A percentile compares a stretch with the other conserved stretches of the same genome.
These are phyloP conservation scores for Piprites chloris DNA, from an alignment of 2,113 vertebrate species.

Conservation along the genomic window DNA sequence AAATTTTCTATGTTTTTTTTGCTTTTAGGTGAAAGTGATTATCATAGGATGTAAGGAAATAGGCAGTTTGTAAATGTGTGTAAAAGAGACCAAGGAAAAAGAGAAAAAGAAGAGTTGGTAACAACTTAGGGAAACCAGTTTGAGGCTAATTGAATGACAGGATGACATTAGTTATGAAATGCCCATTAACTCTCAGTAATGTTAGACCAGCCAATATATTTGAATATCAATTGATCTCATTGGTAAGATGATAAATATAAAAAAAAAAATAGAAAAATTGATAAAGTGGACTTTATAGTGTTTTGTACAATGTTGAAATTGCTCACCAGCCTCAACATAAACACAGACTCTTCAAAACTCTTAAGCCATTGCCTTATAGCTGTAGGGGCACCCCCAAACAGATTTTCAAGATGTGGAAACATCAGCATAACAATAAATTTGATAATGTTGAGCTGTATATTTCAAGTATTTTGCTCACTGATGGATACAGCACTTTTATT, in stretches of 20 bases:
- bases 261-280: background rate
- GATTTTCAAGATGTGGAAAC: background rate
- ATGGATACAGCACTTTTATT: background rate
- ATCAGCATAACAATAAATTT: background rate
- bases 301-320: background rate
- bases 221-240: background rate
- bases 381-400: background rate
- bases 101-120: background rate
- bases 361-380: background rate
- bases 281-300: background rate
- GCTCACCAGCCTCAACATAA: background rate
- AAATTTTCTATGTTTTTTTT: background rate
- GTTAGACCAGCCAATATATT: background rate
- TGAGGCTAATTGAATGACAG: background rate
- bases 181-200: background rate
- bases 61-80: background rate
- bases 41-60: background rate
- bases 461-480: background rate
- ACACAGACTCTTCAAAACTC: background rate
- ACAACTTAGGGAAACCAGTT: background rate
- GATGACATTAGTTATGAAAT: background rate
- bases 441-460: background rate
- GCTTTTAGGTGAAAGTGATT: background rate
- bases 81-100: background rate
- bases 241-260: background rate